phyloP scores from a whole-genome alignment of 92 coral and sea anemone genomes.

The Umimayanthus chanpuru region DNA sequence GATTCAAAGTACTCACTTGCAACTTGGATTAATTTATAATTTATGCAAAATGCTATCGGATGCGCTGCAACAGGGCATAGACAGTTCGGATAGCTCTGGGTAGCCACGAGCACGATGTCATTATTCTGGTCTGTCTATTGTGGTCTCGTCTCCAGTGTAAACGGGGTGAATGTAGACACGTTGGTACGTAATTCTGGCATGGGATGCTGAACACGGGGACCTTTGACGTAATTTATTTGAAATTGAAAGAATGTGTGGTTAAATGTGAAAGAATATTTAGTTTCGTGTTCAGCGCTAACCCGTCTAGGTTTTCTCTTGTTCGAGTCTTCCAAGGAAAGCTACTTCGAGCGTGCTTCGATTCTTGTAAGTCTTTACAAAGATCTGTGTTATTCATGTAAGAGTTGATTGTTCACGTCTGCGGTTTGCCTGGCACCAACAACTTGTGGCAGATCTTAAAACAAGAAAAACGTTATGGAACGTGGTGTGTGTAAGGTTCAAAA shows the following conservation, averaged over 20 bases:
- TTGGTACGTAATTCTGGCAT: constrained; percentile 2
- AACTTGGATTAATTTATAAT: no score
- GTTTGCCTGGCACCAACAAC: neutral
- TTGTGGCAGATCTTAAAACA: neutral
- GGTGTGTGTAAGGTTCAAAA: neutral
- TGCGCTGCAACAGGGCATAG: no score
- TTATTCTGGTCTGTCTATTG: no score
- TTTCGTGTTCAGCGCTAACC: no score
- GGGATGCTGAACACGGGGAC: neutral
- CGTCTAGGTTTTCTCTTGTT: neutral
- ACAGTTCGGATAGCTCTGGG: no score
- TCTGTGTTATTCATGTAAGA: neutral
- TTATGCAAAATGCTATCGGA: no score
- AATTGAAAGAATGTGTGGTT: constrained; percentile 19
- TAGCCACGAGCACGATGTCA: no score
- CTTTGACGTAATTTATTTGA: constrained; percentile 37
- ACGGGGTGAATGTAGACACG: constrained; percentile 17
- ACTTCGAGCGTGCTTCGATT: neutral
- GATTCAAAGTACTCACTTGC: no score
- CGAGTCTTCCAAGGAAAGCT: neutral
- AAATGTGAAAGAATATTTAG: neutral
- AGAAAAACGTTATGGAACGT: neutral
- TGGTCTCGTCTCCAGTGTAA: neutral
- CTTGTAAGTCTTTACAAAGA: neutral
- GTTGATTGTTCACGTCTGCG: neutral